Evolutionary conservation across 2,888 invertebrate species (phyloP), one percentile per base, ranked within the genome.

Genomic region (Phymatocera aterrima): DNA sequence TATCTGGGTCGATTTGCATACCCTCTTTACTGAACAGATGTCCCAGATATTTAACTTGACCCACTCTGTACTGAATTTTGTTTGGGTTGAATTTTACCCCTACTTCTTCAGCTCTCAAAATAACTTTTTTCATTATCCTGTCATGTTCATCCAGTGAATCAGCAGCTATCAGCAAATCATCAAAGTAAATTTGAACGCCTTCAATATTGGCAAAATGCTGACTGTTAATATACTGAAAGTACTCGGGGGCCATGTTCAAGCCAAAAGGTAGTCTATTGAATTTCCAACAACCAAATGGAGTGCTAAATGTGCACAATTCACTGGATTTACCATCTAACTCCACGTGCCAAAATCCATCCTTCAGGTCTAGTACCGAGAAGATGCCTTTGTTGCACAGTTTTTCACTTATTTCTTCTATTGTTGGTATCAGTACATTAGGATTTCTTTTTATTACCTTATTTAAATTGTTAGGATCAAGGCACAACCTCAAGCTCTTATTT

Each of bases 191-290:
- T 37, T 87, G 79, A 10, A 82, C 83, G 1, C 89, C 87, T 57
- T 86, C 82, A 37, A 87, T 87, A 4, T 12, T 24, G 18, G 18
- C 21, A 5, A 91, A 70, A 8, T 90, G 84, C 80, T 82, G 81
- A 79, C 24, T 43, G 12, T 91, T 78, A 0, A 84, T 86, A 83
- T 91, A 88, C 81, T 91, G 89, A 80, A 89, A 91, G 1, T 89
- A 81, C 83, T 91, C 91, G 1, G 90, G 88, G 3, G 91, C 91
- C 70, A 89, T 89, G 1, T 83, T 84, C 10, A 91, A 87, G 0
- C 89, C 90, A 79, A 90, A 90, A 87, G 88, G 88, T 5, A 90
- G 43, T 15, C 90, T 61, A 81, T 90, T 91, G 79, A 89, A 91
- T 37, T 88, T 79, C 78, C 79, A 89, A 10, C 91, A 68, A 0